Conservation (phyloP, 2,797 vertebrate species). For the Pampus argenteus region DNA sequence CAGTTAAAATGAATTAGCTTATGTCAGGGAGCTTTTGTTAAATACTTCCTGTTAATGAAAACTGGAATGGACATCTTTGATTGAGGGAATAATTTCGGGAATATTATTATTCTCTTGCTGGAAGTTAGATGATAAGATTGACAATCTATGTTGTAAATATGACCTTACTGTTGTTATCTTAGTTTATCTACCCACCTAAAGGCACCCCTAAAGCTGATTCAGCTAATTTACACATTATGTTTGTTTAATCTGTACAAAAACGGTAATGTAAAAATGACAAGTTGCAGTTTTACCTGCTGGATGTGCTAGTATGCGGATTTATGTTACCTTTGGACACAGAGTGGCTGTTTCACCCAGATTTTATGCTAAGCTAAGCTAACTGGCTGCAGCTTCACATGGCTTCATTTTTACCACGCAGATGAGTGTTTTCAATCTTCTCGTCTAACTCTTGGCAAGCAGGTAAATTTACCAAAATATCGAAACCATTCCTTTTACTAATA, state of each 20-base stretch:
- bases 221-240: no score
- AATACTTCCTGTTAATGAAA: background rate
- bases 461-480: background rate
- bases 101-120: background rate
- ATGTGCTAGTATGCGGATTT: background rate
- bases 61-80: background rate
- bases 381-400: background rate
- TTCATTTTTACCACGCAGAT: background rate
- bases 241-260: no score
- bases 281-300: background rate
- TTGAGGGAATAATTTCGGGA: background rate
- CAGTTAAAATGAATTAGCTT: background rate
- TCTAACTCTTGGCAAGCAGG: background rate
- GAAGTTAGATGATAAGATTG: background rate
- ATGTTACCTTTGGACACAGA: background rate
- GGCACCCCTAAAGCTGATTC: background rate
- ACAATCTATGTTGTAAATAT: background rate
- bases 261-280: background rate
- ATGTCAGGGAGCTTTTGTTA: background rate
- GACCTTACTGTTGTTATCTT: background rate
- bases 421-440: background rate
- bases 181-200: background rate
- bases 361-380: background rate
- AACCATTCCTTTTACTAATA: constrained; percentile 3
- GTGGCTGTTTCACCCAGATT: background rate